phyloP scores from a whole-genome alignment of 1,140 invertebrate species.

The Saccostrea cuccullata region DNA sequence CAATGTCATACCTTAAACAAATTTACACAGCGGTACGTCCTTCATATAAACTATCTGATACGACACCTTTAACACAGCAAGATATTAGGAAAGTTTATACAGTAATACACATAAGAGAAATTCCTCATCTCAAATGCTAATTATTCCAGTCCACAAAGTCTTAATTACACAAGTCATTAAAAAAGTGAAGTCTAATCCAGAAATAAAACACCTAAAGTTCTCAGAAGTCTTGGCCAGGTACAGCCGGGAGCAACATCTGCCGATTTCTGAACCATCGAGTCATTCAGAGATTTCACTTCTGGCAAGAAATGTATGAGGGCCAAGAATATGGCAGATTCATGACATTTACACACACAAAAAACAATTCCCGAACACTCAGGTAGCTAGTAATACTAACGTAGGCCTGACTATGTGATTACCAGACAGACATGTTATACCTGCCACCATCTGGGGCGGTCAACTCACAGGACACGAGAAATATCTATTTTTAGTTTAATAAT shows the following conservation, averaged over 20 bases:
- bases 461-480: not conserved
- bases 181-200: not conserved
- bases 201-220: not conserved
- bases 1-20: slow-evolving; percentile 22
- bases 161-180: not conserved
- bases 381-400: not conserved
- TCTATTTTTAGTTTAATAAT: not conserved
- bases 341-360: not conserved
- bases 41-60: slow-evolving; percentile 3
- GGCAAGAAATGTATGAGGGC: not conserved
- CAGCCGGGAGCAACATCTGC: not conserved
- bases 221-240: not conserved
- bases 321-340: slow-evolving; percentile 30
- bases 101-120: not conserved
- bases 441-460: not conserved
- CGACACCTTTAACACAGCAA: not conserved
- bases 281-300: slow-evolving; percentile 14
- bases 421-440: not conserved
- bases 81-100: not conserved
- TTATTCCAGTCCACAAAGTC: not conserved
- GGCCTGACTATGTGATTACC: not conserved
- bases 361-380: not conserved
- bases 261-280: not conserved
- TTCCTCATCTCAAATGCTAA: not conserved
- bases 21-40: slow-evolving; percentile 29